Conservation (phyloP, 2,797 vertebrate genomes). For the Australoheros facetus region DNA sequence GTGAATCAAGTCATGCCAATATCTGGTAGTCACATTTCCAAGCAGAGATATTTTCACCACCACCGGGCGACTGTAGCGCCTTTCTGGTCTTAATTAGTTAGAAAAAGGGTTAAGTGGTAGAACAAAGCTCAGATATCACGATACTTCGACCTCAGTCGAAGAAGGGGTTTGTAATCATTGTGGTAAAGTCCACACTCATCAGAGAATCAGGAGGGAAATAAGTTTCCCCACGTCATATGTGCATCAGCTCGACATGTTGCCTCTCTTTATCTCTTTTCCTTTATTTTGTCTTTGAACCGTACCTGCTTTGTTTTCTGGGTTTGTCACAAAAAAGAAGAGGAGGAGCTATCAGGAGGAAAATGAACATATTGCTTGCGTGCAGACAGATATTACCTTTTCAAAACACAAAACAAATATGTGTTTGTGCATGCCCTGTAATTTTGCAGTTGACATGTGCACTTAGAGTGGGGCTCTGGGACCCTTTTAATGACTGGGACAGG, state of each 20-base stretch:
- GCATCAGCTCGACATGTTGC: constrained; percentile 38
- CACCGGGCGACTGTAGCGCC: constrained; percentile 1
- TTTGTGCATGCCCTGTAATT: constrained; percentile 75
- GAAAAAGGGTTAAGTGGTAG: neutral
- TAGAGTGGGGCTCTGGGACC: constrained; percentile 74
- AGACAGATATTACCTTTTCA: constrained; percentile 76
- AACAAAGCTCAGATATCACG: constrained; percentile 53
- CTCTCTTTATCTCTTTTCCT: constrained; percentile 32
- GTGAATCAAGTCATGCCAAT: neutral
- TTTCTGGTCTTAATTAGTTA: constrained; percentile 40
- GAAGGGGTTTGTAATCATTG: constrained; percentile 46
- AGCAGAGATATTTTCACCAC: constrained; percentile 17
- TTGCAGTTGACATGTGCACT: constrained; percentile 80
- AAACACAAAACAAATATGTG: constrained; percentile 79
- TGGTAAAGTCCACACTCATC: constrained; percentile 33
- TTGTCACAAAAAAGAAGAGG: constrained; percentile 24
- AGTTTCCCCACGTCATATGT: constrained; percentile 58
- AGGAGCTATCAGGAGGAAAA: constrained; percentile 30
- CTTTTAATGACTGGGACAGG: constrained; percentile 78
- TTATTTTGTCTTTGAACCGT: constrained; percentile 65
- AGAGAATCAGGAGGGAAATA: constrained; percentile 29
- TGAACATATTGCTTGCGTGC: constrained; percentile 69
- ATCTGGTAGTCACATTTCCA: constrained; percentile 7
- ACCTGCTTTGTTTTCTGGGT: constrained; percentile 61
- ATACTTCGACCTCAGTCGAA: constrained; percentile 16